Percentiles rank a stretch among this genome's conserved stretches.
These are phyloP conservation scores for Diaphora mendica DNA, from an alignment of 2,888 invertebrate genomes.

Conservation along the genomic window DNA sequence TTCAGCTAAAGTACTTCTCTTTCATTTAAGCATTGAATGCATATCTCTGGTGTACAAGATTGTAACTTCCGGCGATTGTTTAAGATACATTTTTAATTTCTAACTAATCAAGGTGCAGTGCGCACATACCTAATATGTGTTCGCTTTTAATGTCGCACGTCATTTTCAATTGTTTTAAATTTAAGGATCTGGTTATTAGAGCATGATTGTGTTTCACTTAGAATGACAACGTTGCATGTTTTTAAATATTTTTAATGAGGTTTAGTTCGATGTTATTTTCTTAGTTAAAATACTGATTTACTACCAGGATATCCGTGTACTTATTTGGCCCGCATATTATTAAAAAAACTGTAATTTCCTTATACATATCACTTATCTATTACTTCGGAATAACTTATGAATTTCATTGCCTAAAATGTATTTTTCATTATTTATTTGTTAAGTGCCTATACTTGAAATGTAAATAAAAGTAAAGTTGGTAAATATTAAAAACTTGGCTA, in stretches of 20 bases:
- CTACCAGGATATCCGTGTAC: too few species aligned
- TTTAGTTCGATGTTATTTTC: neutral
- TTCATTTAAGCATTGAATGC: conserved; percentile 45
- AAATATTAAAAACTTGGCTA: too few species aligned
- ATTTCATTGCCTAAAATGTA: neutral
- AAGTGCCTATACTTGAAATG: too few species aligned
- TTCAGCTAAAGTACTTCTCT: conserved; percentile 41
- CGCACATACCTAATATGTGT: too few species aligned
- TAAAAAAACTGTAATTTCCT: neutral
- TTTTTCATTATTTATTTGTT: too few species aligned
- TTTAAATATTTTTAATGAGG: neutral
- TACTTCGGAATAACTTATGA: neutral
- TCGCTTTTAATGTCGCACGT: too few species aligned
- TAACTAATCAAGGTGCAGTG: too few species aligned
- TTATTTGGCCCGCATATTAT: too few species aligned
- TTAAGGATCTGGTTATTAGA: neutral
- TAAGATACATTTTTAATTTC: neutral
- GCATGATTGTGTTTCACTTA: neutral
- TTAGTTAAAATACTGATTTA: neutral
- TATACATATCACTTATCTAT: neutral
- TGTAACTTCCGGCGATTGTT: conserved; percentile 9
- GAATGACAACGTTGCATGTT: neutral
- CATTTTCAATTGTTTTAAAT: neutral
- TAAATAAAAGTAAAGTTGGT: neutral
- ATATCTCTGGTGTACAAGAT: conserved; percentile 27